These are phyloP conservation scores for Acholoe squamosa DNA, from an alignment of 2,888 invertebrate species.

Conservation along the genomic window DNA sequence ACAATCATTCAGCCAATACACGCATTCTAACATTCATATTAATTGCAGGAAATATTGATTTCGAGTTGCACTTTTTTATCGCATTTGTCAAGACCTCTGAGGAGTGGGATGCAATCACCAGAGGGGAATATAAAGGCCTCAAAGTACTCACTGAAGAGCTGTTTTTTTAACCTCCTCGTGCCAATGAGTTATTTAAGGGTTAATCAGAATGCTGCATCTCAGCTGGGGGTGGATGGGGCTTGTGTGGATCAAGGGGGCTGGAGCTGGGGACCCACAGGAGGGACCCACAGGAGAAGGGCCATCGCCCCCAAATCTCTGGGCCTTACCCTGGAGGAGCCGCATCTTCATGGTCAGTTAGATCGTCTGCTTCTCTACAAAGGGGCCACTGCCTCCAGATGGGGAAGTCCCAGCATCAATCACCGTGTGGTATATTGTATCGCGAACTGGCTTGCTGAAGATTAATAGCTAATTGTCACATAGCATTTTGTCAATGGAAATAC, in stretches of 20 bases:
- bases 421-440: no score
- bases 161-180: not conserved
- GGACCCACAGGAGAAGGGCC: not conserved
- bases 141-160: not conserved
- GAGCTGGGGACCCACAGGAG: not conserved
- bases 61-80: not conserved
- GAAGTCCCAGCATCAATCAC: no score
- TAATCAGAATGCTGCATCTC: not conserved
- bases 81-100: not conserved
- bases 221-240: not conserved
- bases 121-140: not conserved
- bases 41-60: constrained; percentile 16
- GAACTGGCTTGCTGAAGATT: no score
- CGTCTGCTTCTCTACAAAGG: no score
- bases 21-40: not conserved
- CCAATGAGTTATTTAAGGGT: not conserved
- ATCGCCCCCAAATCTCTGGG: not conserved
- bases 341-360: no score
- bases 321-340: no score
- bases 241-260: not conserved
- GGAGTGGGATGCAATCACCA: not conserved
- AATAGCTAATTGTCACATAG: no score
- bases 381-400: no score
- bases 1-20: not conserved
- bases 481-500: no score